Base-by-base conservation (phyloP, 2,888 invertebrate species). In the Lepidocyrtinus sp. region DNA sequence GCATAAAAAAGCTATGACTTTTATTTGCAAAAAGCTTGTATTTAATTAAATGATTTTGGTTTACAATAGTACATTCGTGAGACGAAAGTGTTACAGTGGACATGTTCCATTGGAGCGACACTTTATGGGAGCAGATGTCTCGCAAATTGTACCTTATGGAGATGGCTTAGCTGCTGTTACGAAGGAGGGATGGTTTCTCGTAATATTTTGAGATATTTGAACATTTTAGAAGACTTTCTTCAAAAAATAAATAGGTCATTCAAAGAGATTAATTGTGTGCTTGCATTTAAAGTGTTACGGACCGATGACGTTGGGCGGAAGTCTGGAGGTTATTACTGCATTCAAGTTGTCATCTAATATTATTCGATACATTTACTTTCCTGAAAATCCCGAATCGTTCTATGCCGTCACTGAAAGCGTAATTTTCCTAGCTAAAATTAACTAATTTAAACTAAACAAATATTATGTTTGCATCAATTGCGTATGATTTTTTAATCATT, bases 361-460 rank as follows among this genome's bases (percentile, higher is more conserved):
- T 1, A 45, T 67, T 12, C 78, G 75, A 21, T 85, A 76, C 59
- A 61, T 82, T 25, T 71, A 36, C 5, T 62, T 77, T 59, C 80
- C 69, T 0, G 73, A 68, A 5, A 81, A 46, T 67, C 72, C 75
- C 15, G 77, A 76, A 1, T 68, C 82, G 1, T 85, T 85, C 55
- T 82, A 72, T 69, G 82, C 80, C 0, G 65, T 85, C 9, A 85
- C 81, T 21, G 83, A 82, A 36, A 67, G 62, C 21, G 84, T 84
- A 72, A 62, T 22, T 15, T 12, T n/a, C 27, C n/a, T n/a, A 27
- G n/a, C 45, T 36, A 36, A 7, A 5, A 7, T 36, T 36, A 36
- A 12, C 36, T 36, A 12, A 12, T 7, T 7, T 36, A 36, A 36
- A 36, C n/a, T n/a, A n/a, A n/a, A n/a, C n/a, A n/a, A n/a, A n/a